phyloP scores from a whole-genome alignment of 2,113 vertebrate species.

The Corythoichthys intestinalis region DNA sequence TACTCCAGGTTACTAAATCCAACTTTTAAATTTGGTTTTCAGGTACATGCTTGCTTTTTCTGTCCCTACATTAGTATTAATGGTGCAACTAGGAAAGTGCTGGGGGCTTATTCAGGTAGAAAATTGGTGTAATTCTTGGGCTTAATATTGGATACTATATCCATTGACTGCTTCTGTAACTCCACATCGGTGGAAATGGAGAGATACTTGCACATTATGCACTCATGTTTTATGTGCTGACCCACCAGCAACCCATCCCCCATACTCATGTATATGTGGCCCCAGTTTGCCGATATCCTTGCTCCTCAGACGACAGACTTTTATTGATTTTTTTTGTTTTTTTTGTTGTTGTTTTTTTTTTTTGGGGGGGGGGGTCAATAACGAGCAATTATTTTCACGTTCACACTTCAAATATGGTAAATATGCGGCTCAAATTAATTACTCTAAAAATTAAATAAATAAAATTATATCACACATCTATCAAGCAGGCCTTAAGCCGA shows the following conservation, averaged over 20 bases:
- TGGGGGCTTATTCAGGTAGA: not conserved
- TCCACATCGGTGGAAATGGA: not conserved
- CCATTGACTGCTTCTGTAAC: not conserved
- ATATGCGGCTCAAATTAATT: not conserved
- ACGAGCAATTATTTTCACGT: not conserved
- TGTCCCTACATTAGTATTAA: not conserved
- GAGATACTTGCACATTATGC: not conserved
- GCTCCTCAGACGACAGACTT: no score
- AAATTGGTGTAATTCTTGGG: not conserved
- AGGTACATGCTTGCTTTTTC: not conserved
- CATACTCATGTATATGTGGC: no score
- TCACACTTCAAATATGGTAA: not conserved
- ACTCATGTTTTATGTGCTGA: no score
- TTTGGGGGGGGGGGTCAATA: no score
- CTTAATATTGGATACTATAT: not conserved
- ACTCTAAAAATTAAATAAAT: not conserved
- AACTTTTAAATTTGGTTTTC: not conserved
- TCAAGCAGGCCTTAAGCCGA: slow-evolving; percentile 6
- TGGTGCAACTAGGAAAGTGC: not conserved
- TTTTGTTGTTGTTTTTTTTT: no score
- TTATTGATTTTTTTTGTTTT: no score
- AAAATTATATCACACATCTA: slow-evolving; percentile 4
- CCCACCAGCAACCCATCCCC: no score
- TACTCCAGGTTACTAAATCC: not conserved
- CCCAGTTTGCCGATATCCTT: no score